phyloP scores from a whole-genome alignment of 2,113 vertebrate genomes.

The Pituophis catenifer region DNA sequence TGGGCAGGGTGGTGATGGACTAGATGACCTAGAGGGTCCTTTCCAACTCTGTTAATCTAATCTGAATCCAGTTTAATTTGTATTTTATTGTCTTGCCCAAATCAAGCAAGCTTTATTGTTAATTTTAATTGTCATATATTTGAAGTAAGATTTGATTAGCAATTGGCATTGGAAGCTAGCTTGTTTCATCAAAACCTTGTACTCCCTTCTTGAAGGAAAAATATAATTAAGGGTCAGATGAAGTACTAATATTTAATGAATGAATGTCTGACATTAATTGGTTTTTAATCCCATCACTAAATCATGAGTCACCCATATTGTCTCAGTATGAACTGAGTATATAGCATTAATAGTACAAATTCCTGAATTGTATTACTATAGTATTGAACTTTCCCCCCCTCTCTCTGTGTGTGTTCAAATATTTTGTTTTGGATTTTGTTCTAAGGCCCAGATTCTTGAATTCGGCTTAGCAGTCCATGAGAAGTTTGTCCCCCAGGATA shows the following conservation, averaged over 20 bases:
- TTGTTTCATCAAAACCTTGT: neutral
- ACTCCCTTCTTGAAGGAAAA: neutral
- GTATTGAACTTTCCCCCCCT: neutral
- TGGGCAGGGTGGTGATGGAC: no score
- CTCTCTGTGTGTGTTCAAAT: neutral
- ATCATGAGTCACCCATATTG: neutral
- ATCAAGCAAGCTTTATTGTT: neutral
- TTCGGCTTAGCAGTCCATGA: conserved; percentile 93
- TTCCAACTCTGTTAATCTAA: no score
- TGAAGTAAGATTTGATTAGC: neutral
- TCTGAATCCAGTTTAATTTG: neutral
- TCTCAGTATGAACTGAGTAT: neutral
- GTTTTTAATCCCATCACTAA: neutral
- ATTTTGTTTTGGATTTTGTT: neutral
- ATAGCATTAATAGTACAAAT: neutral
- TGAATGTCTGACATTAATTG: neutral
- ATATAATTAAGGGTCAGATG: neutral
- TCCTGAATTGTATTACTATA: neutral
- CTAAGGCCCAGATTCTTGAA: conserved; percentile 93
- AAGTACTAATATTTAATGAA: neutral
- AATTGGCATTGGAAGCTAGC: neutral
- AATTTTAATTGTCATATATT: neutral
- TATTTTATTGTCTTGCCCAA: neutral
- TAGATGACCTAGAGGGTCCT: no score
- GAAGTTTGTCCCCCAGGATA: conserved; percentile 96